Conservation (phyloP, 2,888 invertebrate species). For the Drosophila colorata region DNA sequence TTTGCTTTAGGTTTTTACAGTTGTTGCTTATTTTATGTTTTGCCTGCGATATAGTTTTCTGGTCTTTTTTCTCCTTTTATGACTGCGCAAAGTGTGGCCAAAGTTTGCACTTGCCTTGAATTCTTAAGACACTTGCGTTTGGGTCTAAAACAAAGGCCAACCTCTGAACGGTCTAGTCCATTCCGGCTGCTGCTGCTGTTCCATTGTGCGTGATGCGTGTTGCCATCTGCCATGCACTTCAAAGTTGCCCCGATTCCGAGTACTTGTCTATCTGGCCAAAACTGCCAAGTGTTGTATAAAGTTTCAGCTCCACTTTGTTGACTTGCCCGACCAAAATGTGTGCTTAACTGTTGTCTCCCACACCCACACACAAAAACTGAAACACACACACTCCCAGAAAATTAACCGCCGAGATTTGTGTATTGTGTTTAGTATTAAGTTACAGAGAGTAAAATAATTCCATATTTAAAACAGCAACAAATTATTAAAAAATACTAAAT, state of each 20-base stretch:
- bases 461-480: slow-evolving; percentile 3
- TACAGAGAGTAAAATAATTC: slow-evolving; percentile 33
- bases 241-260: slow-evolving; percentile 54
- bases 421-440: slow-evolving; percentile 29
- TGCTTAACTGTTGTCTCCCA: slow-evolving; percentile 47
- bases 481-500: too few species aligned
- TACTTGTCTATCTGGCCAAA: slow-evolving; percentile 47
- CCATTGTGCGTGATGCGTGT: slow-evolving; percentile 69
- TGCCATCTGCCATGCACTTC: slow-evolving; percentile 63
- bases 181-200: slow-evolving; percentile 29
- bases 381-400: slow-evolving; percentile 1
- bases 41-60: slow-evolving; percentile 59
- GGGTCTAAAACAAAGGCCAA: slow-evolving; percentile 56
- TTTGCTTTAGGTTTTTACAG: slow-evolving; percentile 60
- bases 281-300: slow-evolving; percentile 65
- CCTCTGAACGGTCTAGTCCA: slow-evolving; percentile 11
- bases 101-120: slow-evolving; percentile 63
- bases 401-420: slow-evolving; percentile 21
- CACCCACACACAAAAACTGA: slow-evolving; percentile 5
- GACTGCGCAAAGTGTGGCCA: slow-evolving; percentile 73
- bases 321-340: slow-evolving; percentile 62
- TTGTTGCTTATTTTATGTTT: slow-evolving; percentile 66
- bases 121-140: slow-evolving; percentile 41
- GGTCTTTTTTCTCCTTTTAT: slow-evolving; percentile 53
- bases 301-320: slow-evolving; percentile 69